Percentiles rank a stretch among this genome's conserved stretches.
phyloP scores from a whole-genome alignment of 1,140 invertebrate species.

The Cyrtorhinus lividipennis region DNA sequence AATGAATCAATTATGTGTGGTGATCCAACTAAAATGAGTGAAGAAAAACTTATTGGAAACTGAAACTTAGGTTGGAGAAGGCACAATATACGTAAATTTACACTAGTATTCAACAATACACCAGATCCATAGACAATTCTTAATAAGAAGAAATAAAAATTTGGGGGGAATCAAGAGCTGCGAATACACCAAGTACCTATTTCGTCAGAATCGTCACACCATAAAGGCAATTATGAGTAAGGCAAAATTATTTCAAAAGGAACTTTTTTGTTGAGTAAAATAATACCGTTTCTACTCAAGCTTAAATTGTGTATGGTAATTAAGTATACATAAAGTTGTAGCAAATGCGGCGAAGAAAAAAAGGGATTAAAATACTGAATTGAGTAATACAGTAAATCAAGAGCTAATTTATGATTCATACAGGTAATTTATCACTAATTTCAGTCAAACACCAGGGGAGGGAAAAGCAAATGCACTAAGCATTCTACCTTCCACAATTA shows the following conservation, averaged over 20 bases:
- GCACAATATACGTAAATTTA: slow-evolving; percentile 15
- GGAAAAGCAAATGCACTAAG: too few species aligned
- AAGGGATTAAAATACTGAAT: neutral
- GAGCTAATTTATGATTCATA: too few species aligned
- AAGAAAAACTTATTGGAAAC: neutral
- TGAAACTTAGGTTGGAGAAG: slow-evolving; percentile 8
- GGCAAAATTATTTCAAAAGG: slow-evolving; percentile 23
- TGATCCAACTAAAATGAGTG: neutral
- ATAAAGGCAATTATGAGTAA: slow-evolving; percentile 23
- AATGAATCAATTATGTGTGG: neutral
- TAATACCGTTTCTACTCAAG: neutral
- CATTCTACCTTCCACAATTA: too few species aligned
- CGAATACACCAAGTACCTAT: neutral
- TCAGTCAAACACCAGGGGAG: too few species aligned
- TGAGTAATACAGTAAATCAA: neutral
- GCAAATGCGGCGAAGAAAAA: neutral
- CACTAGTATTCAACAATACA: neutral
- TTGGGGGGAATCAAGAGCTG: neutral
- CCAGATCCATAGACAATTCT: neutral
- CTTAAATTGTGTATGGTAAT: neutral
- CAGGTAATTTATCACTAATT: too few species aligned
- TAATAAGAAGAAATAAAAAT: neutral
- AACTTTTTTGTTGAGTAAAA: slow-evolving; percentile 18
- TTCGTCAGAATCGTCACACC: slow-evolving; percentile 9
- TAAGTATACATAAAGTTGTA: neutral